phyloP scores from a whole-genome alignment of 2,797 vertebrate genomes.

The Paguma larvata region DNA sequence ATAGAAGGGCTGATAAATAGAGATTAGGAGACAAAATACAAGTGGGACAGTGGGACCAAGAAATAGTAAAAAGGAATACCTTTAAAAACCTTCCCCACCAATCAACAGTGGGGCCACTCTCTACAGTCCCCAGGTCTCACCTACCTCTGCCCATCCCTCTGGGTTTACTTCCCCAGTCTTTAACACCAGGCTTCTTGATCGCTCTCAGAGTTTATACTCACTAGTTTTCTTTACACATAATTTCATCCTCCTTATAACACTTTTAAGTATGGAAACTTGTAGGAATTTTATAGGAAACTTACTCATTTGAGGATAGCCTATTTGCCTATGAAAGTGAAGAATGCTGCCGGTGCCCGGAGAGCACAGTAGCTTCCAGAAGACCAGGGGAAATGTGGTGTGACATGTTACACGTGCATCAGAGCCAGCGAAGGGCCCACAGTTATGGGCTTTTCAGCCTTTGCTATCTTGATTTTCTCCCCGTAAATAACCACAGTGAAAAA shows the following conservation, averaged over 20 bases:
- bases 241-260: background rate
- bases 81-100: background rate
- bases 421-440: rapidly evolving
- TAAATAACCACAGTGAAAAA: background rate
- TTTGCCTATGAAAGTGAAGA: background rate
- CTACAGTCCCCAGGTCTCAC: no score
- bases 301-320: background rate
- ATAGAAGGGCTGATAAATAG: background rate
- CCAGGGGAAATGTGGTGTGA: background rate
- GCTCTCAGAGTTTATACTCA: background rate
- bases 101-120: background rate
- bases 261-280: background rate
- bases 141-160: background rate
- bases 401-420: background rate
- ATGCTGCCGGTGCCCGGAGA: background rate
- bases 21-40: background rate
- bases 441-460: background rate
- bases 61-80: background rate
- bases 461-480: background rate
- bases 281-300: background rate
- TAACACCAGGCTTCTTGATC: background rate
- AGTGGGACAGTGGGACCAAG: background rate
- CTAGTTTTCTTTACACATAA: background rate
- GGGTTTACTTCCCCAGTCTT: background rate
- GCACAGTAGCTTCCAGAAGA: background rate